Base-by-base conservation (phyloP, 2,797 vertebrate species). In the Muraenolepis orangiensis region DNA sequence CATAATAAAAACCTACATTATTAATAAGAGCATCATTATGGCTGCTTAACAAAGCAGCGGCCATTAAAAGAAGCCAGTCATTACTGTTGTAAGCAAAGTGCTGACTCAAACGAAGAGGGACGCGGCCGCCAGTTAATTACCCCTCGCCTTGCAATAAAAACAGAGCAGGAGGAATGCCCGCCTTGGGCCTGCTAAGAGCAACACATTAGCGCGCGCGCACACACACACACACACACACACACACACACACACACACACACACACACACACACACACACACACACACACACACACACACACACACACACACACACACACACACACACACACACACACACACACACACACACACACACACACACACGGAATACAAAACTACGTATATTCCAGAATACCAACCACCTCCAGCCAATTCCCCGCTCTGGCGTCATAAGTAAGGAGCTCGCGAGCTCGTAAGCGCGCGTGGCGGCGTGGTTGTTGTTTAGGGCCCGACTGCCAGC, bases 11-110 rank as follows among this genome's bases (percentile, higher is more conserved):
- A 13, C 67, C 61, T 86, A 68, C 72, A 85, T 89, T 89, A 85
- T 83, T 85, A 85, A 86, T 86, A 80, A 86, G 74, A 76, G 74
- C 75, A 85, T 85, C 80, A 84, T 87, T 87, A 85, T 80, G 61
- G 74, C 76, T 88, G 78, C 76, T 80, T 85, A 82, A 86, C 81
- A 81, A 85, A 82, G 78, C 78, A 76, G 69, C 26, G 16, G 71
- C 77, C 79, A 81, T 87, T 82, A 85, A 82, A 85, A 74, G 75
- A 30, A 30, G 26, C 70, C 76, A 78, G 80, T 81, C 81, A 87
- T 87, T 86, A 82, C 70, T 73, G 78, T 1, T 7, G 32, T 3
- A 8, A 8, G 32, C 51, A 76, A 69, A 80, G 73, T 77, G 74
- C 74, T 81, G 79, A 81, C 76, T 80, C 42, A 23, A n/a, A 77